Evolutionary conservation across 2,888 invertebrate species (phyloP), one percentile per base, ranked within the genome.

Genomic region (Bedellia somnulentella): DNA sequence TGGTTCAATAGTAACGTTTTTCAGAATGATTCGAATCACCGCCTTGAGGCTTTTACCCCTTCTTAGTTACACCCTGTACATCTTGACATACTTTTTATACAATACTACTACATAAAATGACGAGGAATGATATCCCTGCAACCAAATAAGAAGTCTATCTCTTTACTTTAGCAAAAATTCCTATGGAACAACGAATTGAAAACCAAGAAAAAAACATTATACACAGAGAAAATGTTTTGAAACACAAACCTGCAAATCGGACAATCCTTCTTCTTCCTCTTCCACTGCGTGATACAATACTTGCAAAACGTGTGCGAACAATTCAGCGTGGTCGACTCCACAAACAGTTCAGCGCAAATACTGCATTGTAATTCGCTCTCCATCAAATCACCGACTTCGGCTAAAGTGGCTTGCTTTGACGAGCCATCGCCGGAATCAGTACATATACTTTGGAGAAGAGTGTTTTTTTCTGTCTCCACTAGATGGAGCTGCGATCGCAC

Each of bases 231-330:
- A 23, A n/a, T 23, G n/a, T 11, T 23, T n/a, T 15, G 9, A 25
- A 31, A 17, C 15, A 23, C 22, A 27, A 33, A 70, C 76, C 76
- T 61, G 57, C 90, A 90, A 33, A 85, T 82, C 0, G 89, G 89
- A 47, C 90, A 90, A 13, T 82, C 81, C 12, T 61, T 80, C 45
- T 83, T 83, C 45, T 81, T 84, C 40, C 79, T 81, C 45, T 79
- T 80, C 89, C 90, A 90, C 42, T 68, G 61, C 1, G 63, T 58
- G 34, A 89, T 86, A 45, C 90, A 89, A 43, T 80, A 73, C 35
- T 78, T 75, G 49, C 90, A 90, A 49, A 86, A 89, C 0, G 86
- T 83, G 45, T 90, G 90, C 0, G 83, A 81, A 52, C 90, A 90
- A 49, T 79, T 82, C 9, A 89, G 59, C 0, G 85, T 84, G 3